These are phyloP conservation scores for Rhagoletis zephyria DNA, from an alignment of 1,140 invertebrate species.

Conservation along the genomic window DNA sequence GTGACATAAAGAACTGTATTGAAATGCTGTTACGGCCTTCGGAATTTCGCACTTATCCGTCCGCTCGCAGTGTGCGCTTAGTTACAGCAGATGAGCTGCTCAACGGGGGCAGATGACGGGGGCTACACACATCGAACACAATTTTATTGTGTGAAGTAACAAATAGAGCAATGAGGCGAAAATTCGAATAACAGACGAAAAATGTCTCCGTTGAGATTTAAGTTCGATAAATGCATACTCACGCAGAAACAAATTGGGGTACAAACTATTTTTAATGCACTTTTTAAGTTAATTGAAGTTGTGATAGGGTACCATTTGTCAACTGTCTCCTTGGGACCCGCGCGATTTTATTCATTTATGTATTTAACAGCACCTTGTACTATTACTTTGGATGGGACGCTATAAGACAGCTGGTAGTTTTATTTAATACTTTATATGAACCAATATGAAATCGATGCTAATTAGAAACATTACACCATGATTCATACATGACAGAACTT, in stretches of 20 bases:
- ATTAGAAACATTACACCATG: no score
- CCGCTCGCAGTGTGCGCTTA: neutral
- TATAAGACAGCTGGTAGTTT: no score
- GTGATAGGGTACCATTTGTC: no score
- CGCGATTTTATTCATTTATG: no score
- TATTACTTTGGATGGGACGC: no score
- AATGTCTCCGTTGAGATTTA: constrained; percentile 6
- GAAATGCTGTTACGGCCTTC: neutral
- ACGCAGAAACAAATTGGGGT: constrained; percentile 1
- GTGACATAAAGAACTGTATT: neutral
- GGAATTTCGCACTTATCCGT: constrained; percentile 29
- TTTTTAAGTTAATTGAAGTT: no score
- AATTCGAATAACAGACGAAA: constrained; percentile 24
- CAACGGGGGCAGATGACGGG: neutral
- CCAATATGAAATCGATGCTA: no score
- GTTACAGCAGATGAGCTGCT: constrained; percentile 7
- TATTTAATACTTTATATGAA: no score
- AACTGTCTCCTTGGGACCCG: no score
- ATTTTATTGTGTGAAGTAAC: neutral
- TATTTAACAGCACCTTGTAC: no score
- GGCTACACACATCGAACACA: neutral
- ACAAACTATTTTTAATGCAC: neutral
- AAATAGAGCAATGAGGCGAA: neutral
- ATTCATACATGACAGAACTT: no score
- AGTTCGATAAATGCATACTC: constrained; percentile 36